Conservation (phyloP, 2,797 vertebrate species). For the Cheirogaleus major region DNA sequence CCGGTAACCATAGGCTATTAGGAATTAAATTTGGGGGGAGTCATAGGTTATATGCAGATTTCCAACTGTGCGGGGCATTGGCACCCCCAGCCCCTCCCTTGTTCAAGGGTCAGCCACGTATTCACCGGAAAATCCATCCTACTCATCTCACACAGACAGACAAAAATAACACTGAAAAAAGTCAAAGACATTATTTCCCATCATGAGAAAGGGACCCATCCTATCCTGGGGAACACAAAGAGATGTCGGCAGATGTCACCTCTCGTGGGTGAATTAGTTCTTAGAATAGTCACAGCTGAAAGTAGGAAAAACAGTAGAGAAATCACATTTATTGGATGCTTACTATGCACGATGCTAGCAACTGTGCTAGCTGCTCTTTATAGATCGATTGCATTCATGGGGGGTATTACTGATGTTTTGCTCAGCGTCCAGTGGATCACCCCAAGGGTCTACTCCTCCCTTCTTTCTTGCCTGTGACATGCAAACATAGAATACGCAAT, state of each 20-base stretch:
- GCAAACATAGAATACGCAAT: neutral
- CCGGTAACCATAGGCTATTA: neutral
- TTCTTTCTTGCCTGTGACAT: neutral
- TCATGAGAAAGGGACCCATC: neutral
- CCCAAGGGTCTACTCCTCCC: neutral
- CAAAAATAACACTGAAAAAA: neutral
- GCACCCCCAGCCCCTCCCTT: neutral
- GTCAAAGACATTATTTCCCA: neutral
- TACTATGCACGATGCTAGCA: neutral
- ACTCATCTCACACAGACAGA: neutral
- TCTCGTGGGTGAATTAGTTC: neutral
- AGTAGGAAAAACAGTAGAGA: neutral
- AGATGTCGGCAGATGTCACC: neutral
- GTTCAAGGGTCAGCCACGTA: neutral
- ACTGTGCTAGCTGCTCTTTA: neutral
- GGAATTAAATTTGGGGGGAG: neutral
- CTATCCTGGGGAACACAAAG: neutral
- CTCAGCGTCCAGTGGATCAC: neutral
- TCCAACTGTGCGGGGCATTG: neutral
- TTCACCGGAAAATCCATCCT: neutral
- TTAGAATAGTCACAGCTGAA: neutral
- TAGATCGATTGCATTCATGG: neutral
- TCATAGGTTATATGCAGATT: neutral
- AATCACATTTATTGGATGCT: neutral
- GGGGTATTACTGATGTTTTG: neutral